Evolutionary conservation across 2,888 invertebrate genomes (phyloP).

Genomic region (Villa cingulata): DNA sequence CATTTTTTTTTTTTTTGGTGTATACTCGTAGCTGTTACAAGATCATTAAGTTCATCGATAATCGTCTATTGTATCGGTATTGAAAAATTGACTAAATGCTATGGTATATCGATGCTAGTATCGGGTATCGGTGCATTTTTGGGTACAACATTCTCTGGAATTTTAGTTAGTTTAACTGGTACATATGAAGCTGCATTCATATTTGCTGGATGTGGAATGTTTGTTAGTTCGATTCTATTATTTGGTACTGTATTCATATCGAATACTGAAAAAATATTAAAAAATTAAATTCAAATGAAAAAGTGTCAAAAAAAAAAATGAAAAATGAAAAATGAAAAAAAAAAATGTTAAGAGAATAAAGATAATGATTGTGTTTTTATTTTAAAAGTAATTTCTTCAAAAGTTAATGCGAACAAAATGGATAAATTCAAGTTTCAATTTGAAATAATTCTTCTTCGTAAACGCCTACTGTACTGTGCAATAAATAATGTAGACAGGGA

Average conservation of each 20-base stretch:
- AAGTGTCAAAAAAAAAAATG: no score
- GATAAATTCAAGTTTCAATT: no score
- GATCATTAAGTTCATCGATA: constrained; percentile 60
- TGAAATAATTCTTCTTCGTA: no score
- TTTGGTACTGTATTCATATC: not conserved
- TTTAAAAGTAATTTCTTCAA: no score
- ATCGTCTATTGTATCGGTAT: constrained; percentile 63
- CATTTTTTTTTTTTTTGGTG: not conserved
- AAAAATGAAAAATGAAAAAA: no score
- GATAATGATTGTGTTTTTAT: no score
- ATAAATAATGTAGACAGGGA: no score
- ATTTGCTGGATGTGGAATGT: constrained; percentile 20
- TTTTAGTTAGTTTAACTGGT: constrained; percentile 19
- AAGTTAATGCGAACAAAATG: no score
- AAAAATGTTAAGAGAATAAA: no score
- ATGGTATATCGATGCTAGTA: constrained; percentile 59
- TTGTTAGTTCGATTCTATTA: not conserved
- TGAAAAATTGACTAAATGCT: constrained; percentile 64
- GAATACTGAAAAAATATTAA: not conserved
- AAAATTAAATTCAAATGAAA: no score
- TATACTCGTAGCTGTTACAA: constrained; percentile 51
- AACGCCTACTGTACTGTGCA: no score
- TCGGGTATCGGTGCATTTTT: constrained; percentile 60
- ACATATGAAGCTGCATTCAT: constrained; percentile 19
- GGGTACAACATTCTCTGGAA: constrained; percentile 39